Conservation (phyloP, 2,797 vertebrate genomes). For the Intellagama lesueurii region DNA sequence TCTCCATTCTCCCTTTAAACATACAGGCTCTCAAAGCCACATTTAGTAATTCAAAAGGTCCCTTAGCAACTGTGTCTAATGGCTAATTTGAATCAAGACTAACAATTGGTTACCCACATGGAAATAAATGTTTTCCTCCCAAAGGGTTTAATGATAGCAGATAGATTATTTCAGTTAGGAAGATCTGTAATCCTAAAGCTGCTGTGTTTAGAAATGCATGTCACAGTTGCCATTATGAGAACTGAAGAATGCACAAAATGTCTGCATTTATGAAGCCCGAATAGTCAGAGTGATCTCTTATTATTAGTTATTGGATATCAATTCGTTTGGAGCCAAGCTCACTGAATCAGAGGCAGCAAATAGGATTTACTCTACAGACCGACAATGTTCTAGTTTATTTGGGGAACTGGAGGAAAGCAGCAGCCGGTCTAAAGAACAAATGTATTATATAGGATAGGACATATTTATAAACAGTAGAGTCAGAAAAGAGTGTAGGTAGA, state of each 20-base stretch:
- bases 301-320: background rate
- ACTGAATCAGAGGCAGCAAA: background rate
- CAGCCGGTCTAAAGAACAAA: background rate
- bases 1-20: background rate
- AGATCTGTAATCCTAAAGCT: slow-evolving; percentile 67
- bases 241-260: slow-evolving; percentile 50
- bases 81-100: background rate
- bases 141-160: background rate
- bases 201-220: slow-evolving; percentile 66
- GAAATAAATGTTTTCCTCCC: background rate
- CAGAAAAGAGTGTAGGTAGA: background rate
- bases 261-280: background rate
- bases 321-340: background rate
- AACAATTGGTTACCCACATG: background rate
- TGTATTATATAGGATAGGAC: no score
- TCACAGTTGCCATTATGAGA: slow-evolving; percentile 66
- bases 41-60: background rate
- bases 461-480: background rate
- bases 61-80: background rate
- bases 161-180: slow-evolving; percentile 62
- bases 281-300: background rate
- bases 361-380: background rate
- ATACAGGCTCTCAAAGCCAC: background rate
- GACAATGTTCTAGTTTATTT: background rate
- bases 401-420: background rate